Evolutionary conservation across 2,113 vertebrate genomes (phyloP).

Genomic region (Neomonachus schauinslandi): DNA sequence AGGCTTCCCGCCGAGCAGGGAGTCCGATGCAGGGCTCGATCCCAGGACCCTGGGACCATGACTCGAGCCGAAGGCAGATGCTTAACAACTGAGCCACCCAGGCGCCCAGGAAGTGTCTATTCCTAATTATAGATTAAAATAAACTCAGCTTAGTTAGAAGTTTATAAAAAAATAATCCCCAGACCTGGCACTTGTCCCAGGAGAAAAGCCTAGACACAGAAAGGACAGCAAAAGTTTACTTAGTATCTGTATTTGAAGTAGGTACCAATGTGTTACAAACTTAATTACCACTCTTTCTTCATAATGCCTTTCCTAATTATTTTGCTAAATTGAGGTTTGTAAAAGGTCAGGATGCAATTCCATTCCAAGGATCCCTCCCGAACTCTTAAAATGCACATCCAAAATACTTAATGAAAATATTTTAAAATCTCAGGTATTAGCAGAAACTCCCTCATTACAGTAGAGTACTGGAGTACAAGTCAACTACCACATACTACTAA

Average conservation of each 20-base stretch:
- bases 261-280: neutral
- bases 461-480: neutral
- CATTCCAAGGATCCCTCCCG: neutral
- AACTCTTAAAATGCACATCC: neutral
- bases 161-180: neutral
- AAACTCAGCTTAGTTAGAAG: neutral
- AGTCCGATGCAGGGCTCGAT: no score
- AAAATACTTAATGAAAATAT: neutral
- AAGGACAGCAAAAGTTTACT: neutral
- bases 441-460: neutral
- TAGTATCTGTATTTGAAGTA: neutral
- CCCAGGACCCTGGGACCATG: no score
- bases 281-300: neutral
- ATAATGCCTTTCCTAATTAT: neutral
- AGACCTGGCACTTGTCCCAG: neutral
- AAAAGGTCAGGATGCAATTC: slow-evolving; percentile 14
- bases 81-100: no score
- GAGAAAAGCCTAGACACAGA: neutral
- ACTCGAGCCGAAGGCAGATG: no score
- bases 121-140: neutral
- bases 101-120: neutral
- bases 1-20: no score
- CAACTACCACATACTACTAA: neutral
- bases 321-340: neutral
- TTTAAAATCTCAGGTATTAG: neutral